Percentiles rank a stretch among this genome's conserved stretches.
Evolutionary conservation across 2,797 vertebrate genomes (phyloP).

Genomic region (Cuculus canorus): DNA sequence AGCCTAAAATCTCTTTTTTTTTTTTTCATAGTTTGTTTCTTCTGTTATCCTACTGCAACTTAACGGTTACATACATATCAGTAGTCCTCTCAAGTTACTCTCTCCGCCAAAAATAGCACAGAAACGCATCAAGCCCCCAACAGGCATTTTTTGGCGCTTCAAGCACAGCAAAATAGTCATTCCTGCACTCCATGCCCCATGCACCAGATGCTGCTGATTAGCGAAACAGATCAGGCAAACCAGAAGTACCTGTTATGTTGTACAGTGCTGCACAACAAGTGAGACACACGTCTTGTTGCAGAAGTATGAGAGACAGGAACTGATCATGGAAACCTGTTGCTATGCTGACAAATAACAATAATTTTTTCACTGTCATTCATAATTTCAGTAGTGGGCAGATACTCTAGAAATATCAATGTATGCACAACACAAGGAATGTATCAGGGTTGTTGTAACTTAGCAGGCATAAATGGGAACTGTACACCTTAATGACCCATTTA

Average conservation of each 20-base stretch:
- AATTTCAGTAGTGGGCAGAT: background rate
- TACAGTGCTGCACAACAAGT: background rate
- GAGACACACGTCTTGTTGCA: background rate
- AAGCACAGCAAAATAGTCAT: background rate
- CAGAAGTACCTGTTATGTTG: background rate
- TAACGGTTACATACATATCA: background rate
- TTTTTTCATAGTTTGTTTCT: background rate
- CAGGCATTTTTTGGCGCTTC: background rate
- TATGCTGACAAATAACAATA: background rate
- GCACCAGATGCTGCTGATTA: background rate
- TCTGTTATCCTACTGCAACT: background rate
- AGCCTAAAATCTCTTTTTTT: background rate
- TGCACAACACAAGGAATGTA: background rate
- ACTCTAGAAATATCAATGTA: background rate
- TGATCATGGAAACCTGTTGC: background rate
- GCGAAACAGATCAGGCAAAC: background rate
- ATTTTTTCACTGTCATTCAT: background rate
- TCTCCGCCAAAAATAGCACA: background rate
- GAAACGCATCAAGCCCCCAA: background rate
- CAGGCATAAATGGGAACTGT: background rate
- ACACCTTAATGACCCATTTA: background rate
- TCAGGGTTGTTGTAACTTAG: background rate
- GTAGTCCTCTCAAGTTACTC: background rate
- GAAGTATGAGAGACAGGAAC: background rate
- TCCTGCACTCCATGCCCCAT: background rate